Evolutionary conservation across 2,797 vertebrate species (phyloP), one percentile per base, ranked within the genome.

Genomic region (Pipistrellus pipistrellus): DNA sequence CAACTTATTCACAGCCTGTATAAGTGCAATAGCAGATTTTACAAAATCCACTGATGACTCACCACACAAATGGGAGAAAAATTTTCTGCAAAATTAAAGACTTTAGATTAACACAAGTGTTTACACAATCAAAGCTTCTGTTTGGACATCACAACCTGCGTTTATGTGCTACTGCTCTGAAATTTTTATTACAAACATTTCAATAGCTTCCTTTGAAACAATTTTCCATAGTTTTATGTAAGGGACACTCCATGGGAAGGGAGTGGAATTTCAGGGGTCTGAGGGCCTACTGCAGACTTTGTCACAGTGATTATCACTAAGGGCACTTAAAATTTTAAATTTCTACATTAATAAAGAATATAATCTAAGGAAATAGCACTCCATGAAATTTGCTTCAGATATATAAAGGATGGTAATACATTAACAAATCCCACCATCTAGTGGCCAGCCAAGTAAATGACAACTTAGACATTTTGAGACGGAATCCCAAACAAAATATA

Each of bases 401-500:
- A 41, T 23, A 59, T 73, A 93, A 78, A 3, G 25, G 62, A 94
- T 93, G 27, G 53, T 14, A 85, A 92, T 87, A 78, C 11, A 83
- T 93, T 90, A 96, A 89, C 76, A 92, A 95, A 96, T n/a, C 4
- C 0, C 77, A 51, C 96, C 97, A 97, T 66, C 97, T 97, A 95
- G 96, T 97, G 97, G 97, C 66, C 71, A 93, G 8, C 1, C 14
- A 12, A 1, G 35, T 88, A 84, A 93, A 96, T 88, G 87, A 88
- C 96, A 96, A 82, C 38, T 30, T 62, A 64, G 0, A 59, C 25
- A 82, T 66, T 91, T 64, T 55, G 14, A 83, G 35, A 14, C 7
- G 1, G 41, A 21, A 4, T 81, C 6, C 32, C 32, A 91, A 81
- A 59, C 68, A 90, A 68, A 73, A 91, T 21, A 51, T 1, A 32